Base-by-base conservation (phyloP, 1,140 invertebrate genomes). In the Tetragonula clypearis region DNA sequence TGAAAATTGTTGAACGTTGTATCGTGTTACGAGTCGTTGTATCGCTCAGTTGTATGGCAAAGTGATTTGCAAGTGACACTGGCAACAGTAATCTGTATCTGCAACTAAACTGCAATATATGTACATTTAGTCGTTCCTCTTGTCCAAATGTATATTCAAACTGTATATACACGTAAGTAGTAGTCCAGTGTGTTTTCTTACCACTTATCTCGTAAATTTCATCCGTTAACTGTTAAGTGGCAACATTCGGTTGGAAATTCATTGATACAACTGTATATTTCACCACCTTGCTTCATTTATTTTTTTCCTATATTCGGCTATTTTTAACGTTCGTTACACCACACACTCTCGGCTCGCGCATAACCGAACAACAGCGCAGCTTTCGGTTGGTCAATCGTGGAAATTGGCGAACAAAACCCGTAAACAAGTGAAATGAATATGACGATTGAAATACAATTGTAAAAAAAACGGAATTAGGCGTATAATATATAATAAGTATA, bases 281-380 rank as follows among this genome's bases (percentile, higher is more conserved):
- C 82, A 58, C 41, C 49, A 58, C 21, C 56, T 84, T 84, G 66
- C n/a, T 83, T 83, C 82, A 15, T 78, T 83, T 78, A 78, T 78
- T 78, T 35, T 78, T 78, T 35, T 78, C 21, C 65, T 79, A 62
- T 79, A 79, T 84, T 84, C 56, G 26, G 30, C 41, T 84, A 84
- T 84, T 79, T 84, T 84, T 79, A 79, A 79, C 66, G 71, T 60
- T 60, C 66, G 82, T 84, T 84, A 79, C 56, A 35, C 75, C 56
- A 79, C 30, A 1, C 30, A 30, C 23, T 56, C 82, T 58, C 53
- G 11, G 2, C 19, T 71, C n/a, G 41, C 30, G 30, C 72, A 60
- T 69, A 71, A 78, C 19, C 66, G 6, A 71, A 4, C 41, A 9
- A 12, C 41, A 9, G 8, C 66, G 6, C 66, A 26, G 56, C 23